Conservation (phyloP, 2,113 vertebrate species). For the Noctilio leporinus region DNA sequence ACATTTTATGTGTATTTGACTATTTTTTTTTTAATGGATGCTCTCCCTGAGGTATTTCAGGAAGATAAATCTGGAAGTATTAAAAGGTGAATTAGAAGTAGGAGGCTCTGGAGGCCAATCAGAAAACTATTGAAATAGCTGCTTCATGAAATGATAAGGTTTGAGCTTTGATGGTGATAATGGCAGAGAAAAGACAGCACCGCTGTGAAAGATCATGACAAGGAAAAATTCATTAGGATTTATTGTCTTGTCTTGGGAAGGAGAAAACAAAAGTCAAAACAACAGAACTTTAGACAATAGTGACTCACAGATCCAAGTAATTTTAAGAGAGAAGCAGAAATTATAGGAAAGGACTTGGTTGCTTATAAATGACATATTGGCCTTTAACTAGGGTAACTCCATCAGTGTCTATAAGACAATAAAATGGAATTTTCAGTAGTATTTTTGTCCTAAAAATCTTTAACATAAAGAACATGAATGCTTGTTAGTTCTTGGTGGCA, state of each 20-base stretch:
- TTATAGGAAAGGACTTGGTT: background rate
- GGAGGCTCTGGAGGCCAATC: background rate
- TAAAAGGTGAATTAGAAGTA: background rate
- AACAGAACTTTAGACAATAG: background rate
- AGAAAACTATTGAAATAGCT: background rate
- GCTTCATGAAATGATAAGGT: background rate
- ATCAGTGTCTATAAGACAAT: background rate
- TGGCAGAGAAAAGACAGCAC: background rate
- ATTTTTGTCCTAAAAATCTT: background rate
- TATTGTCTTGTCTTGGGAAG: background rate
- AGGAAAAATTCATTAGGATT: background rate
- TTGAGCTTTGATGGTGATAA: background rate
- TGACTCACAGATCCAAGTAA: background rate
- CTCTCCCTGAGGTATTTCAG: background rate
- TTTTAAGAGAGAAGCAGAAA: background rate
- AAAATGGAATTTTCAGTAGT: background rate
- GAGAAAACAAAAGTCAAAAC: background rate
- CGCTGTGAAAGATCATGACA: background rate
- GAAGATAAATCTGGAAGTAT: background rate
- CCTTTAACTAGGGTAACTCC: background rate
- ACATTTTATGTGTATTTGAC: background rate
- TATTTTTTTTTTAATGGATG: background rate
- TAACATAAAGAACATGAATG: background rate
- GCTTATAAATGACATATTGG: background rate
- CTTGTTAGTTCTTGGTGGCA: background rate